phyloP scores from a whole-genome alignment of 2,113 vertebrate genomes.

The Laticauda laticaudata region DNA sequence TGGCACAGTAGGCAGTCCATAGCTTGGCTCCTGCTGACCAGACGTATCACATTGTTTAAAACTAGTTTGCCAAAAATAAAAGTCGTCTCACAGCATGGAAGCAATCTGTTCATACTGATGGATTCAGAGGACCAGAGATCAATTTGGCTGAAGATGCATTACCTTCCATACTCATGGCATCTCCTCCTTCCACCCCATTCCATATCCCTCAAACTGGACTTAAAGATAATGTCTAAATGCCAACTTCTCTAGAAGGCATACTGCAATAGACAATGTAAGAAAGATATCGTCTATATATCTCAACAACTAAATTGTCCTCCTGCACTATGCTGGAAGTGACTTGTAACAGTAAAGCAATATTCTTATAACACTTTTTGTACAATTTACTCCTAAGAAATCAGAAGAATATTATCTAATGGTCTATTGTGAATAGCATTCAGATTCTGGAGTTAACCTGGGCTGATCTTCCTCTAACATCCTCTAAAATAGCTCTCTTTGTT shows the following conservation, averaged over 20 bases:
- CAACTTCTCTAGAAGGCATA: background rate
- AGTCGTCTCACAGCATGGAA: conserved; percentile 39
- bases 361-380: background rate
- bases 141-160: background rate
- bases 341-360: background rate
- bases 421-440: background rate
- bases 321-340: background rate
- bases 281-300: background rate
- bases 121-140: background rate
- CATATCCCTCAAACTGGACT: background rate
- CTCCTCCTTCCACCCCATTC: too few relatives aligned
- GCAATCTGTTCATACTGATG: conserved; percentile 29
- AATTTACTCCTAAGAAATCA: background rate
- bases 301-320: background rate
- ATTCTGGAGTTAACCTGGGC: background rate
- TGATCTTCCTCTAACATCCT: background rate
- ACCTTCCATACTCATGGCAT: background rate
- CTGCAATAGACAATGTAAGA: background rate
- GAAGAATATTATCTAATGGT: background rate
- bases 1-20: conserved; percentile 42
- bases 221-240: background rate
- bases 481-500: background rate
- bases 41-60: conserved; percentile 26
- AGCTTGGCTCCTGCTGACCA: conserved; percentile 38
- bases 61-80: conserved; percentile 27